Evolutionary conservation across 2,888 invertebrate species (phyloP).

Genomic region (Augiades crinisus): DNA sequence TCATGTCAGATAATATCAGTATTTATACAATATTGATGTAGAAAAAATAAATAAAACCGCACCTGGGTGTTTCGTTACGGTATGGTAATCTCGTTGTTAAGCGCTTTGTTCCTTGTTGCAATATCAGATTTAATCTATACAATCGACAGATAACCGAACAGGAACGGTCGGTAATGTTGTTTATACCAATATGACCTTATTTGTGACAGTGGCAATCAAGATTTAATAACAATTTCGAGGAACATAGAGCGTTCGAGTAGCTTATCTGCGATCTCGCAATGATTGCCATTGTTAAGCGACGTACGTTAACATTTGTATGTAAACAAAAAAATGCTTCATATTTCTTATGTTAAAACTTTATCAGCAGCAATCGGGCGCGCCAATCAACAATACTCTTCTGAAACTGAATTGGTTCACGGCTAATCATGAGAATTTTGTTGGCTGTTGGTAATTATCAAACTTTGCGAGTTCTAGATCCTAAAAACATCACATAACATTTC

Average conservation of each 20-base stretch:
- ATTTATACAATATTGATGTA: not conserved
- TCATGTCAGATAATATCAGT: not conserved
- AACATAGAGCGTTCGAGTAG: not conserved
- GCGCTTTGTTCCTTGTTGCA: not conserved
- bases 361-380: too few relatives aligned
- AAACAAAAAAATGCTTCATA: too few relatives aligned
- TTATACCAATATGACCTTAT: not conserved
- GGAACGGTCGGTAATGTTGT: not conserved
- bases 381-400: too few relatives aligned
- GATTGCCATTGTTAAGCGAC: not conserved
- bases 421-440: too few relatives aligned
- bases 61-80: too few relatives aligned
- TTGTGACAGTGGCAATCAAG: not conserved
- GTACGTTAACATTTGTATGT: too few relatives aligned
- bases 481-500: too few relatives aligned
- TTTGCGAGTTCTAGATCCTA: too few relatives aligned
- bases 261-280: not conserved
- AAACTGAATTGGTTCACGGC: too few relatives aligned
- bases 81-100: too few relatives aligned
- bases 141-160: not conserved
- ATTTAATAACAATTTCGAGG: not conserved
- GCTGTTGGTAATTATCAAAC: too few relatives aligned
- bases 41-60: not conserved
- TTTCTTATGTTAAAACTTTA: too few relatives aligned
- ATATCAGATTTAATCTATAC: not conserved